Base-by-base conservation (phyloP, 2,113 vertebrate genomes). In the Hydrochoerus hydrochaeris region DNA sequence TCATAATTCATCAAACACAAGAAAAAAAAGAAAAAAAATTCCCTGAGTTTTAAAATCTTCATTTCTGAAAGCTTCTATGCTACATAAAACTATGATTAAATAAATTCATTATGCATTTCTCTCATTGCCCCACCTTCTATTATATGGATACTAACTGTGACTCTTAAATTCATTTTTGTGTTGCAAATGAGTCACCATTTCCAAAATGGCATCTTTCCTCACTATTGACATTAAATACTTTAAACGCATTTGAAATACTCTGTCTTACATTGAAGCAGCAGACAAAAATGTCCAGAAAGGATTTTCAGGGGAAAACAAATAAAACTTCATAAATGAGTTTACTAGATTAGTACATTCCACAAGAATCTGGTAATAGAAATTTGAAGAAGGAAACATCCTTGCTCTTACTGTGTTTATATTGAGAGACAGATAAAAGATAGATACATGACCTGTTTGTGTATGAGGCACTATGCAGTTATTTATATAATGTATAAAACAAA, bases 361-460 rank as follows among this genome's bases (percentile, higher is more conserved):
- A 58, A 84, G n/a, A 30, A 91, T 73, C 54, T 90, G 24, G 73
- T 32, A 91, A 54, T 71, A 90, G 6, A 92, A 93, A 88, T 49
- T 44, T 88, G 24, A 94, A 80, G 62, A 46, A 60, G 46, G 26
- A 81, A 28, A 0, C 35, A 54, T 41, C 46, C 38, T 1, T 75
- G 71, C 24, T 44, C 41, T 75, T 44, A 28, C 41, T 85, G 13
- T 38, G 46, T 58, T 82, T 24, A 67, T 54, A 26, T 32, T 81
- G 82, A 92, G 12, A 88, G 46, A 96, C 24, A 94, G 41, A 90
- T 58, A 38, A 83, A 16, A 92, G 24, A 32, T 46, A 92, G 24
- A 44, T 41, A 41, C 49, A 14, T 14, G 41, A 10, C 24, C 2
- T 46, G 38, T 41, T 35, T 38, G 32, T 78, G 1, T 65, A 30